Evolutionary conservation across 2,888 invertebrate genomes (phyloP).

Genomic region (Drosophila pseudotakahashii): DNA sequence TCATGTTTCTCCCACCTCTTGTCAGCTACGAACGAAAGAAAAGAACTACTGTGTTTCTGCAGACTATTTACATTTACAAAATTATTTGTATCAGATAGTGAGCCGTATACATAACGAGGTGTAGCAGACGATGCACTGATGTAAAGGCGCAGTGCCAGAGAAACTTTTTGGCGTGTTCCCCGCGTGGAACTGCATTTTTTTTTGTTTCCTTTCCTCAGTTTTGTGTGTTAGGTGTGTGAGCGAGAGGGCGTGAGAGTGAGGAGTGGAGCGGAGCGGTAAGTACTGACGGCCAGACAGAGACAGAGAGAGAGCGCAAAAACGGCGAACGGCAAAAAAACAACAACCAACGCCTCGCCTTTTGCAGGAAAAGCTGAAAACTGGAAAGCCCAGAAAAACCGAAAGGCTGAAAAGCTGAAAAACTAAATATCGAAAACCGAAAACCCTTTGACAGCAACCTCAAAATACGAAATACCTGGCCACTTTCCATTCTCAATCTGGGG

Average conservation of each 20-base stretch:
- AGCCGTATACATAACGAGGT: constrained; percentile 25
- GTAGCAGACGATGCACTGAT: constrained; percentile 69
- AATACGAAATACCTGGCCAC: constrained; percentile 1
- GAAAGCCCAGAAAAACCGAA: constrained; percentile 10
- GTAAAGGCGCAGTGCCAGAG: constrained; percentile 56
- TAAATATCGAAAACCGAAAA: neutral
- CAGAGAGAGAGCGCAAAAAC: constrained; percentile 46
- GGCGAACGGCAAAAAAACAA: constrained; percentile 50
- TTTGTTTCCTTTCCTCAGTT: constrained; percentile 72
- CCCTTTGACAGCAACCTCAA: constrained; percentile 3
- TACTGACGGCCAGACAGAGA: constrained; percentile 38
- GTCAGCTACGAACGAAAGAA: constrained; percentile 13
- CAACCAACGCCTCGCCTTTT: constrained; percentile 63
- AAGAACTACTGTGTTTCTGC: constrained; percentile 56
- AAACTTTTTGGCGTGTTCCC: constrained; percentile 60
- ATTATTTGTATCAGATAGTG: constrained; percentile 65
- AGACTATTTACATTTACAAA: constrained; percentile 65
- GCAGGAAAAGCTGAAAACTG: constrained; percentile 16
- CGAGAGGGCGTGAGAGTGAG: constrained; percentile 39
- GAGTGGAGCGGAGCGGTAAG: constrained; percentile 37
- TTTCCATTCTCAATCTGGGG: constrained; percentile 3
- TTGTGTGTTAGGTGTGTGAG: constrained; percentile 62
- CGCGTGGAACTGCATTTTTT: constrained; percentile 67
- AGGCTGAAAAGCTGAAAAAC: neutral
- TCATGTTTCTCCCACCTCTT: too few relatives aligned